Evolutionary conservation across 1,140 invertebrate genomes (phyloP), one percentile per base, ranked within the genome.

Genomic region (Melipona quadrifasciata): DNA sequence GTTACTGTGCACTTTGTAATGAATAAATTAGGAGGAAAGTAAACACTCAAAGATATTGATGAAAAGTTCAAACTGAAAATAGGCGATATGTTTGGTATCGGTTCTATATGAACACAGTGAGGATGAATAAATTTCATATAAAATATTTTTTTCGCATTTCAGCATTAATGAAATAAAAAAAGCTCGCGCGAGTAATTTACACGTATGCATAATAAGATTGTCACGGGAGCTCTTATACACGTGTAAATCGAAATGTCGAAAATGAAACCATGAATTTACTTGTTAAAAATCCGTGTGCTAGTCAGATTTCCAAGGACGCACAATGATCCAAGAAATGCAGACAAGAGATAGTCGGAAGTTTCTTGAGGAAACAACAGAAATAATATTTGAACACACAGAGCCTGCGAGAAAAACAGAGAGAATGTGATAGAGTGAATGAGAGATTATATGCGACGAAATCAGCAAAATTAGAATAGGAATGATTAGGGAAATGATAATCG

Each of bases 301-400:
- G 93, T 94, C 93, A 94, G 82, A 90, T 91, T 90, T 90, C 87
- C 85, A 91, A 90, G 88, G 90, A 93, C 87, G 91, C 92, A 92
- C 90, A 93, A 92, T 92, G 81, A 88, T 68, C 64, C 85, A 19
- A 91, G 72, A 87, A 72, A 89, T 74, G 79, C 61, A 88, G 86
- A 87, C 58, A 73, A 84, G 68, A 65, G 68, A 65, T 84, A 73
- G 80, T 86, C 34, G 70, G 58, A 65, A 31, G 55, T 86, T 89
- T 76, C 12, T 11, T 53, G 58, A 73, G 10, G 51, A 17, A 70
- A 58, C 80, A 82, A 75, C 75, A 82, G 61, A n/a, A 84, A 84
- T 85, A 77, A 80, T 73, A 79, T 68, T 57, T 55, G 80, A 77
- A 83, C 58, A 83, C 64, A 76, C 51, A 77, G 71, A 84, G 34